phyloP scores from a whole-genome alignment of 2,797 vertebrate species.

The Erithacus rubecula region DNA sequence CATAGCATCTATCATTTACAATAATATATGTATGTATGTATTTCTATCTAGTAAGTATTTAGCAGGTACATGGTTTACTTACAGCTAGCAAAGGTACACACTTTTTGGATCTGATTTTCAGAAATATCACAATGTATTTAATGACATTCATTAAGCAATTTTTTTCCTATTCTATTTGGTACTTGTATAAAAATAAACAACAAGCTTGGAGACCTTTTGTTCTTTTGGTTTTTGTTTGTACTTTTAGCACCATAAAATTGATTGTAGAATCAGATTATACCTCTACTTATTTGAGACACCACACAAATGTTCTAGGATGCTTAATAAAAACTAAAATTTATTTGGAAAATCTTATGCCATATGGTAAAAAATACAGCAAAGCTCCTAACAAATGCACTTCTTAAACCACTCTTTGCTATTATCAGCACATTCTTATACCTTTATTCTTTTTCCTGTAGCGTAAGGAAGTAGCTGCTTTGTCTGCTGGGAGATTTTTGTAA shows the following conservation, averaged over 20 bases:
- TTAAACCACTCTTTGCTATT: background rate
- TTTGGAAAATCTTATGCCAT: background rate
- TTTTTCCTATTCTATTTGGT: background rate
- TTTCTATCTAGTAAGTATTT: background rate
- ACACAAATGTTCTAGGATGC: background rate
- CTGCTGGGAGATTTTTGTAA: background rate
- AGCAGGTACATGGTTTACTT: background rate
- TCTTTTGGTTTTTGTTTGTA: background rate
- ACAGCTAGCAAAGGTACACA: background rate
- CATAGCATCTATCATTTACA: background rate
- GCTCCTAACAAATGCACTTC: background rate
- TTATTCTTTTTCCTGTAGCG: background rate
- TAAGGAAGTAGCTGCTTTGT: background rate
- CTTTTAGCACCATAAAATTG: background rate
- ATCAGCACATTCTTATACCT: background rate
- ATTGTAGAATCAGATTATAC: background rate
- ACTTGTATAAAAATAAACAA: background rate
- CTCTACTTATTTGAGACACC: background rate
- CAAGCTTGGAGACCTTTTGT: background rate
- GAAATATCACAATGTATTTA: background rate
- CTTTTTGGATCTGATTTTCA: background rate
- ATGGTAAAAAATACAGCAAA: background rate
- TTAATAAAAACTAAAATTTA: background rate
- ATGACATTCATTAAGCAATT: background rate
- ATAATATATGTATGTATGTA: background rate